These are phyloP conservation scores for Naja naja DNA, from an alignment of 2,113 vertebrate species.

Conservation along the genomic window DNA sequence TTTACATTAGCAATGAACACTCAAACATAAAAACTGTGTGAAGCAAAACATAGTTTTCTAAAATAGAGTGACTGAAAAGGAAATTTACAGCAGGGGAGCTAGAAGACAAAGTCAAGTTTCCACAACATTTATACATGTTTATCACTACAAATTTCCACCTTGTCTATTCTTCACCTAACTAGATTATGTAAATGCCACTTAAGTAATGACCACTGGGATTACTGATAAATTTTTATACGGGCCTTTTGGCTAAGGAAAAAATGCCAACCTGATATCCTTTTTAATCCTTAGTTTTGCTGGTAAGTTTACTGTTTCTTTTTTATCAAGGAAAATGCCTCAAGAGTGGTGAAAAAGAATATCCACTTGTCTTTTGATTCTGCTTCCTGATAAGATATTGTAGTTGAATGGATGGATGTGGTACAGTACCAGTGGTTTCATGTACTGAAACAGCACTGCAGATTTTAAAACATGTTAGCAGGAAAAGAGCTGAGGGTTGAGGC, in stretches of 20 bases:
- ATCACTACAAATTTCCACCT: background rate
- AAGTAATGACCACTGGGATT: background rate
- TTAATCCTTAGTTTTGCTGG: background rate
- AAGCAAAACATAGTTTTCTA: constrained; percentile 5
- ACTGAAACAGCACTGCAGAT: background rate
- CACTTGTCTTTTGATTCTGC: background rate
- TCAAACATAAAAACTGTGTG: background rate
- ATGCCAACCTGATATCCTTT: background rate
- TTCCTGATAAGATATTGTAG: background rate
- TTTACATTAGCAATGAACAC: background rate
- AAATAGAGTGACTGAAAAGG: constrained; percentile 35
- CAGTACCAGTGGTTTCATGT: background rate
- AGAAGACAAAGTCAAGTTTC: constrained; percentile 43
- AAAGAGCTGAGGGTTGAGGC: background rate
- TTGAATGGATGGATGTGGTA: background rate
- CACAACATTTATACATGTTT: background rate
- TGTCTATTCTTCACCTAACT: background rate
- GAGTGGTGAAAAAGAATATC: background rate
- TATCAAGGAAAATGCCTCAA: background rate
- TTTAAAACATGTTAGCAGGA: background rate
- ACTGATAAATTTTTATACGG: background rate
- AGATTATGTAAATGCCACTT: background rate
- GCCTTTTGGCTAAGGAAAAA: background rate
- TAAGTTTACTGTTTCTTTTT: background rate
- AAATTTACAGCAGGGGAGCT: constrained; percentile 64